phyloP scores from a whole-genome alignment of 2,888 invertebrate genomes.

The Carterocephalus palaemon region DNA sequence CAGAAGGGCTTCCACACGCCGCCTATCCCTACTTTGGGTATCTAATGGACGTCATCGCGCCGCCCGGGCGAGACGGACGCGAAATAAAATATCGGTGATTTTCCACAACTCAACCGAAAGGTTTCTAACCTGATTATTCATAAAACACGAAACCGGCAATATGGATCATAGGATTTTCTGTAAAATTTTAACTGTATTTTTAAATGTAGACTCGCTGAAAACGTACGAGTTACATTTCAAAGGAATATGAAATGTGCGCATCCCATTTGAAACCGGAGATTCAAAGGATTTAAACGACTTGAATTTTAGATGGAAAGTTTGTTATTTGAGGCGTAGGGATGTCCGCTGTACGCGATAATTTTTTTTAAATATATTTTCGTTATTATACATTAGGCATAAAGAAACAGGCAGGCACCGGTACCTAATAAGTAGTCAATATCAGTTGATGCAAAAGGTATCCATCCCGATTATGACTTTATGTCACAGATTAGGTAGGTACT shows the following conservation, averaged over 20 bases:
- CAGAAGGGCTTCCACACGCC: conserved; percentile 45
- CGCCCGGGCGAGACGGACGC: conserved; percentile 7
- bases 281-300: conserved; percentile 2
- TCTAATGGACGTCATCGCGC: conserved; percentile 13
- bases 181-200: conserved; percentile 9
- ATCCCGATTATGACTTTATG: too few species aligned
- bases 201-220: not conserved
- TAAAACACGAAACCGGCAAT: conserved; percentile 9
- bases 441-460: too few species aligned
- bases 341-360: too few species aligned
- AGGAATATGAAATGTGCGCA: conserved; percentile 20
- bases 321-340: too few species aligned
- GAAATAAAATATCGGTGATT: conserved; percentile 15
- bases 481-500: too few species aligned
- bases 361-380: too few species aligned
- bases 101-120: conserved; percentile 13
- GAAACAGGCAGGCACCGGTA: too few species aligned
- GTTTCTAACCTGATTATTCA: conserved; percentile 6
- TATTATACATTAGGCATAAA: too few species aligned
- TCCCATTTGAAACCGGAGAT: conserved; percentile 7
- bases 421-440: too few species aligned
- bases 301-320: conserved; percentile 5
- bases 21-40: conserved; percentile 18
- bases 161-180: conserved; percentile 7
- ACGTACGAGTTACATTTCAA: conserved; percentile 15